phyloP scores from a whole-genome alignment of 2,113 vertebrate species.

The Podarcis cretensis region DNA sequence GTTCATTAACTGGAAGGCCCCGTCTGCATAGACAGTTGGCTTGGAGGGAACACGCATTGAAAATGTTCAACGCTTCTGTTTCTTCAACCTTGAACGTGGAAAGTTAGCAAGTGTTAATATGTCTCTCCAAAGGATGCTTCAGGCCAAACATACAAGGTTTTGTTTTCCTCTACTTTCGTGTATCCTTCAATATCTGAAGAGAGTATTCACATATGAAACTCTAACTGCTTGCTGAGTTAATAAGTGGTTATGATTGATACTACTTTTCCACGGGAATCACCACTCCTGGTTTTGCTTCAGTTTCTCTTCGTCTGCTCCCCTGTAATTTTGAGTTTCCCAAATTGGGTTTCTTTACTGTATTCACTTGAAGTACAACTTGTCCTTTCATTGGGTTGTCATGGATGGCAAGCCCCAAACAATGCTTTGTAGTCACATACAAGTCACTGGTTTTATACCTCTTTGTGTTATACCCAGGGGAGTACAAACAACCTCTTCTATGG shows the following conservation, averaged over 20 bases:
- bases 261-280: not conserved
- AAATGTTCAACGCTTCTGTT: too few species aligned
- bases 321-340: constrained; percentile 45
- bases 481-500: constrained; percentile 16
- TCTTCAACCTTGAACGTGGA: too few species aligned
- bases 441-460: not conserved
- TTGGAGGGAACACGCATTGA: too few species aligned
- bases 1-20: too few species aligned
- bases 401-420: constrained; percentile 59
- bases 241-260: not conserved
- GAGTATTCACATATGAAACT: not conserved
- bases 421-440: fast-evolving
- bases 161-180: not conserved
- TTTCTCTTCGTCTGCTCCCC: constrained; percentile 7
- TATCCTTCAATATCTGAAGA: not conserved
- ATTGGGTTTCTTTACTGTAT: not conserved
- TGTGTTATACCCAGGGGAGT: not conserved
- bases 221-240: not conserved
- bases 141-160: not conserved
- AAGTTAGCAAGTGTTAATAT: too few species aligned
- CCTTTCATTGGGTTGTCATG: constrained; percentile 49
- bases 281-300: not conserved
- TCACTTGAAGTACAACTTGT: constrained; percentile 19
- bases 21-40: too few species aligned
- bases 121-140: too few species aligned